Percentiles rank a stretch among this genome's conserved stretches.
These are phyloP conservation scores for Vesta saturnalis DNA, from an alignment of 2,888 invertebrate species.

Conservation along the genomic window DNA sequence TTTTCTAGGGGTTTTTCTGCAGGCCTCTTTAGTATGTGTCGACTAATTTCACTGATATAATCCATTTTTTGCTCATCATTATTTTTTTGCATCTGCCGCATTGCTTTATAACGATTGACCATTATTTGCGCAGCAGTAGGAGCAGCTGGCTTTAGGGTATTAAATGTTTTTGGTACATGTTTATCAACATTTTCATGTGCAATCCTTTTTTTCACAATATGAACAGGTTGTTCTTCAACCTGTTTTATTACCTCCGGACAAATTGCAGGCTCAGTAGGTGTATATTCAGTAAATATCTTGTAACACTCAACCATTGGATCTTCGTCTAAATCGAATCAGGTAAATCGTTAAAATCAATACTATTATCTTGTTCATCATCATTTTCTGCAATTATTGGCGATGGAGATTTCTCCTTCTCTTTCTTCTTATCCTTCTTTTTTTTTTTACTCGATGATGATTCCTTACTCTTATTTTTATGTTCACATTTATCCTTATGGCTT, in stretches of 20 bases:
- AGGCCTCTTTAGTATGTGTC: conserved; percentile 22
- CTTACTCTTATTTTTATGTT: conserved; percentile 30
- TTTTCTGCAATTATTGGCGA: conserved; percentile 24
- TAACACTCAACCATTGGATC: conserved; percentile 82
- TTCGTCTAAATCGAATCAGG: conserved; percentile 54
- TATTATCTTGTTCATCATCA: conserved; percentile 11
- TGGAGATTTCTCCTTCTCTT: conserved; percentile 24
- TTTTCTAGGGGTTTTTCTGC: not conserved
- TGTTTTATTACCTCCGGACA: conserved; percentile 9
- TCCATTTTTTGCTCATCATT: conserved; percentile 59
- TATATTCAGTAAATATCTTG: conserved; percentile 86
- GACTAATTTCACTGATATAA: conserved; percentile 58
- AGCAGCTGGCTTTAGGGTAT: conserved; percentile 65
- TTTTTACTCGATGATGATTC: conserved; percentile 19
- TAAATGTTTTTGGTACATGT: conserved; percentile 62
- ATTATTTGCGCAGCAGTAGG: conserved; percentile 65
- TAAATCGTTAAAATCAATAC: not conserved
- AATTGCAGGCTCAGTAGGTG: conserved; percentile 57
- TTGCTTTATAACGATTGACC: conserved; percentile 64
- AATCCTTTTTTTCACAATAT: conserved; percentile 71
- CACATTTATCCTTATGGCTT: conserved; percentile 44
- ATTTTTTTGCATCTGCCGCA: conserved; percentile 52
- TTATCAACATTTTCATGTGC: conserved; percentile 73
- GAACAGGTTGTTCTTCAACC: conserved; percentile 4
- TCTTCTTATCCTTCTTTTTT: conserved; percentile 10